These are phyloP conservation scores for Lepus timidus DNA, from an alignment of 2,113 vertebrate species.

Conservation along the genomic window DNA sequence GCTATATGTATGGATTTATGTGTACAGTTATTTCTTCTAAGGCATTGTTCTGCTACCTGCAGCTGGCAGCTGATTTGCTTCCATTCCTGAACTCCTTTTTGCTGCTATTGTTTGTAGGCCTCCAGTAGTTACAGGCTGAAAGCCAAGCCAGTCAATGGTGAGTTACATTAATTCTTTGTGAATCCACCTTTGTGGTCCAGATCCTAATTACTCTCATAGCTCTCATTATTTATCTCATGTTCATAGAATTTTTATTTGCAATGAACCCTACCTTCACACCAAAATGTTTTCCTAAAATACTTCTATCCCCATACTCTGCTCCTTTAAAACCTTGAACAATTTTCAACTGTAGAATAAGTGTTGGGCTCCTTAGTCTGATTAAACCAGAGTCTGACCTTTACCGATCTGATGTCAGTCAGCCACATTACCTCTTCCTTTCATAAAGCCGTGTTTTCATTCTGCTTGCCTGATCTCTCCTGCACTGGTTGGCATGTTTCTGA, in stretches of 20 bases:
- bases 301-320: background rate
- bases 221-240: background rate
- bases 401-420: background rate
- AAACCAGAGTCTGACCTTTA: background rate
- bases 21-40: background rate
- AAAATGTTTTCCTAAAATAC: background rate
- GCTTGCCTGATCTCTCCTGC: background rate
- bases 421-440: background rate
- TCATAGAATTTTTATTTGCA: conserved; percentile 6
- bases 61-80: background rate
- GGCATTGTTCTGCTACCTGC: background rate
- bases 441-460: background rate
- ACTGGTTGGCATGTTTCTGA: background rate
- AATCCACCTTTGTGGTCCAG: background rate
- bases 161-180: background rate
- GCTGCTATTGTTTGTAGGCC: background rate
- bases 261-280: too few relatives aligned
- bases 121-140: background rate
- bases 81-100: background rate
- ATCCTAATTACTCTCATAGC: background rate
- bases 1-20: background rate
- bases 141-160: background rate
- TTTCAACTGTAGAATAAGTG: background rate
- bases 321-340: background rate
- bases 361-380: background rate